phyloP scores from a whole-genome alignment of 1,140 invertebrate species.

The Dysdera silvatica region DNA sequence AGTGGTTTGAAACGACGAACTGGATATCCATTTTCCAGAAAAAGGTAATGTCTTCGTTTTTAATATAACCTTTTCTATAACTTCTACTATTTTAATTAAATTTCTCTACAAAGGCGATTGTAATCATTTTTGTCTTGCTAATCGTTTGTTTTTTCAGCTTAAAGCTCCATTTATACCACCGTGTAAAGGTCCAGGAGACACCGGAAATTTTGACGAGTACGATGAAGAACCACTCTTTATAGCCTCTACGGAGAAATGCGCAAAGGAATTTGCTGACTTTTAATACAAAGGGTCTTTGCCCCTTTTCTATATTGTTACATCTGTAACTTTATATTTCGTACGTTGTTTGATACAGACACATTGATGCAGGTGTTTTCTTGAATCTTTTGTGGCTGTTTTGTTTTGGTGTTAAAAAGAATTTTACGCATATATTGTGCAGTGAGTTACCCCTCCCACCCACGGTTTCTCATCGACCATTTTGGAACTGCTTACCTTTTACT shows the following conservation, averaged over 20 bases:
- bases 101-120: not conserved
- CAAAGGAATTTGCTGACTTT: constrained; percentile 96
- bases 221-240: constrained; percentile 94
- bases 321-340: too few relatives aligned
- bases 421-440: too few relatives aligned
- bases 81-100: not conserved
- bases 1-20: constrained; percentile 96
- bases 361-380: too few relatives aligned
- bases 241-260: constrained; percentile 92
- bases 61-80: not conserved
- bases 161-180: constrained; percentile 95
- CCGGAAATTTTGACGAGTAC: constrained; percentile 96
- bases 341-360: too few relatives aligned
- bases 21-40: constrained; percentile 99
- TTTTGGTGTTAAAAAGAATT: too few relatives aligned
- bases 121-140: constrained; percentile 8
- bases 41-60: constrained; percentile 54
- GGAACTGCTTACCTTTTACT: too few relatives aligned
- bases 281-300: too few relatives aligned
- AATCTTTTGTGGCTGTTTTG: too few relatives aligned
- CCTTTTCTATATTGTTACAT: too few relatives aligned
- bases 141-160: constrained; percentile 47
- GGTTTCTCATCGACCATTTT: too few relatives aligned
- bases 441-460: too few relatives aligned
- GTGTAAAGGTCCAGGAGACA: constrained; percentile 91